Base-by-base conservation (phyloP, 2,113 vertebrate genomes). In the Phycodurus eques region DNA sequence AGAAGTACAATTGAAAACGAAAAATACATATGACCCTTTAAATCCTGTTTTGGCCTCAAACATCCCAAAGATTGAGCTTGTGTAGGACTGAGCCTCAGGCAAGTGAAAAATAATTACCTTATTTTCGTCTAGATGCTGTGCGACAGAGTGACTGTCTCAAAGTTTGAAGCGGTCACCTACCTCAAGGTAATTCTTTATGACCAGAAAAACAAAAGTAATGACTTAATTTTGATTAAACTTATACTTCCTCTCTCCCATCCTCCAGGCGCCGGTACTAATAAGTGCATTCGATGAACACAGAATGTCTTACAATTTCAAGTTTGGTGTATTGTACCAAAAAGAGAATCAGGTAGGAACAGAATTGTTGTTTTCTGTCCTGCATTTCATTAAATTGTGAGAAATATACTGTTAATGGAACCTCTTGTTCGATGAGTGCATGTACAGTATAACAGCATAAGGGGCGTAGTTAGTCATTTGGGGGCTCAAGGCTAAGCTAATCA, bases 121-220 rank as follows among this genome's bases (percentile, higher is more conserved):
- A 3, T 75, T 71, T 7, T 67, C 62, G 83, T 0, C 59, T 12
- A 97, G 95, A 92, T 95, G 82, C 90, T 96, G 4, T 95, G 94
- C 83, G 92, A 94, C 51, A 92, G 88, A 78, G 90, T 96, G 80
- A 93, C 91, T 11, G 92, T 94, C 62, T 91, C 93, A 66, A 92
- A 88, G 76, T 96, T 97, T 88, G 94, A 95, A 22, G 93, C 93
- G 46, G 94, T 96, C 83, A 90, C 94, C 72, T 95, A 94, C 86
- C 93, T 95, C 56, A 96, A 96, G 94, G 96, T 96, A 92, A 73
- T 53, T 68, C 27, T 20, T 53, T 9, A 51, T 35, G 15, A 54
- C 19, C 39, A 13, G 20, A 44, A 44, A 46, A 5, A 6, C 10
- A 22, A 27, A 20, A 19, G 6, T 19, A 35, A 42, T 20, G 39